A percentile compares a stretch with the other conserved stretches of the same genome.
phyloP scores from a whole-genome alignment of 2,888 invertebrate species.

The Adela reaumurella region DNA sequence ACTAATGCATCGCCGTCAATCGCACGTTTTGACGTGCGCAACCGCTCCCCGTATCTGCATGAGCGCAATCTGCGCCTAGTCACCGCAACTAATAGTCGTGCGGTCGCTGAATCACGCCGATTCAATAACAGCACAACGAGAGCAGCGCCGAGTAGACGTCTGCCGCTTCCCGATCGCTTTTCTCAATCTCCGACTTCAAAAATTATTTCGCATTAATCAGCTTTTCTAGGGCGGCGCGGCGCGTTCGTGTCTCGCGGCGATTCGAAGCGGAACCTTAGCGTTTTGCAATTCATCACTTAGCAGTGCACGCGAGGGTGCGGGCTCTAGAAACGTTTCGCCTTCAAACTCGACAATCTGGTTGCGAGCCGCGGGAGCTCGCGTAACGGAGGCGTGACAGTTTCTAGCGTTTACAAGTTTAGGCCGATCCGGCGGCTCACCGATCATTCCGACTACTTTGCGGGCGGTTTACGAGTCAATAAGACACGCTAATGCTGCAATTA shows the following conservation, averaged over 20 bases:
- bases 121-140: too few species aligned
- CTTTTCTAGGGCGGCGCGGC: too few species aligned
- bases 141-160: too few species aligned
- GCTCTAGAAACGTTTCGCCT: background rate
- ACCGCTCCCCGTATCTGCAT: constrained; percentile 34
- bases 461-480: background rate
- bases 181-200: too few species aligned
- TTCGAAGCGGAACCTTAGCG: too few species aligned
- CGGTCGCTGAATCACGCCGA: background rate
- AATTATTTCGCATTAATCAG: too few species aligned
- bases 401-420: background rate
- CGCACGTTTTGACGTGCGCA: constrained; percentile 43
- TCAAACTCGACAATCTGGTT: background rate
- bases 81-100: constrained; percentile 27
- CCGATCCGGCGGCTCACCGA: background rate
- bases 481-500: constrained; percentile 22
- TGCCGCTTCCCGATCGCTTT: too few species aligned
- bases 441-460: background rate
- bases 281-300: too few species aligned
- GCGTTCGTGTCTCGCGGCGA: too few species aligned
- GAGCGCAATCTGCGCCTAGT: constrained; percentile 28
- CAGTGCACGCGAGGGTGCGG: too few species aligned
- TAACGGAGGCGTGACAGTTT: background rate
- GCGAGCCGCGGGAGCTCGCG: background rate
- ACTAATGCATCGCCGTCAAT: constrained; percentile 52